Evolutionary conservation across 1,140 invertebrate genomes (phyloP).

Genomic region (Drosophila subpulchrella): DNA sequence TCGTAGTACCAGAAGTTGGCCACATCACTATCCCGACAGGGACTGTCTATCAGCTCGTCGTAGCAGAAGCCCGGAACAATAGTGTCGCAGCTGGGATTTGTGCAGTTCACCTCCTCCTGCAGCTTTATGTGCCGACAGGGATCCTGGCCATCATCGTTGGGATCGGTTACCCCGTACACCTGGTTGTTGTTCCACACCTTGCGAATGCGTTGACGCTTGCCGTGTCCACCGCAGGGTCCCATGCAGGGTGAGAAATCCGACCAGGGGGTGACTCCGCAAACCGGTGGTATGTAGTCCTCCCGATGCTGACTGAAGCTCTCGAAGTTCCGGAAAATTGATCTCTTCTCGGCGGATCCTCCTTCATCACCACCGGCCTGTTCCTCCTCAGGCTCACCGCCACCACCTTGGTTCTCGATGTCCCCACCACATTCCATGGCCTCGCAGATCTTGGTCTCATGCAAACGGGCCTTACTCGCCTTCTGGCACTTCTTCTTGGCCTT

Average conservation of each 20-base stretch:
- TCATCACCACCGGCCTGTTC: slow-evolving; percentile 25
- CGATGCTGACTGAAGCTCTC: slow-evolving; percentile 76
- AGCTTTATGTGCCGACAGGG: slow-evolving; percentile 82
- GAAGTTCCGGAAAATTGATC: slow-evolving; percentile 70
- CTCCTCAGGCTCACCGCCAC: slow-evolving; percentile 19
- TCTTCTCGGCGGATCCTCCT: slow-evolving; percentile 43
- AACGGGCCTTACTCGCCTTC: slow-evolving; percentile 63
- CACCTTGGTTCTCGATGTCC: slow-evolving; percentile 55
- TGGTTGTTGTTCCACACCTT: slow-evolving; percentile 82
- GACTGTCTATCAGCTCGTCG: slow-evolving; percentile 85
- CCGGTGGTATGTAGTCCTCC: slow-evolving; percentile 79
- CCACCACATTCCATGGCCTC: slow-evolving; percentile 75
- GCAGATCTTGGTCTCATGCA: slow-evolving; percentile 66
- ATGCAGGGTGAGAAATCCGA: slow-evolving; percentile 91
- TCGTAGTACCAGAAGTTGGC: slow-evolving; percentile 90
- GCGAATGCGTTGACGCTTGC: slow-evolving; percentile 64
- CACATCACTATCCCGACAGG: slow-evolving; percentile 88
- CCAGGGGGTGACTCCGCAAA: slow-evolving; percentile 91
- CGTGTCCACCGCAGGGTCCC: slow-evolving; percentile 86
- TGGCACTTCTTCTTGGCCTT: slow-evolving; percentile 81
- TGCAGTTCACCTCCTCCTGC: slow-evolving; percentile 85
- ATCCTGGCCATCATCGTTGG: slow-evolving; percentile 75
- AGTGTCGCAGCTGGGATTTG: slow-evolving; percentile 86
- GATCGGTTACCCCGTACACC: slow-evolving; percentile 65
- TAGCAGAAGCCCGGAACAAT: slow-evolving; percentile 82